Evolutionary conservation across 2,113 vertebrate genomes (phyloP).

Genomic region (Menidia beryllina): DNA sequence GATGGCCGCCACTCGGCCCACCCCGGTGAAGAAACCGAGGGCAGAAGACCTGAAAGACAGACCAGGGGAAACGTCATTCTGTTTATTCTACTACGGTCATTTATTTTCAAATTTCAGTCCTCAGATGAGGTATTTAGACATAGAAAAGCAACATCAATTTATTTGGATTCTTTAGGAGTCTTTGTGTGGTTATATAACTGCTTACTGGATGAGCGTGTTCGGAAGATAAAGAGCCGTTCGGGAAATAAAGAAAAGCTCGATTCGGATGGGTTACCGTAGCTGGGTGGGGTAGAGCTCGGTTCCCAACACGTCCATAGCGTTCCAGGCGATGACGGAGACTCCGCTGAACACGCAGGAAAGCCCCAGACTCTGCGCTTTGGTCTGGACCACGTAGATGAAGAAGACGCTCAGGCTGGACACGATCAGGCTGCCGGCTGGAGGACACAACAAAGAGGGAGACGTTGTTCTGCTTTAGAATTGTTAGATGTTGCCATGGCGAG

Average conservation of each 20-base stretch:
- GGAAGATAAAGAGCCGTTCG: too few relatives aligned
- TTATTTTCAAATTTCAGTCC: too few relatives aligned
- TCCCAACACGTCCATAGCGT: conserved; percentile 81
- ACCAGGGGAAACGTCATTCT: neutral
- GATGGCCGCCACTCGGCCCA: conserved; percentile 79
- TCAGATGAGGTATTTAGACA: too few relatives aligned
- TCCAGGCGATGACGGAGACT: conserved; percentile 82
- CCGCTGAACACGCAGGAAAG: conserved; percentile 82
- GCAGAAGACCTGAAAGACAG: conserved; percentile 77
- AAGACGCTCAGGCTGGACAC: conserved; percentile 80
- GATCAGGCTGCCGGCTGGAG: conserved; percentile 76
- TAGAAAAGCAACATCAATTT: too few relatives aligned
- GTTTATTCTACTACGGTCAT: neutral
- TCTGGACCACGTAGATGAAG: conserved; percentile 79
- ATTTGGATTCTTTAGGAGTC: too few relatives aligned
- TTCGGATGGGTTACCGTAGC: conserved; percentile 61
- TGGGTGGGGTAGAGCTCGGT: conserved; percentile 83
- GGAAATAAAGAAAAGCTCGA: too few relatives aligned
- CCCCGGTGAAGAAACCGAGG: conserved; percentile 82
- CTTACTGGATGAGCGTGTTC: too few relatives aligned
- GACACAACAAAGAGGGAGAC: neutral
- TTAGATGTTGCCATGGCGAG: neutral
- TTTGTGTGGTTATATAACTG: too few relatives aligned
- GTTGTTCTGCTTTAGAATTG: neutral
- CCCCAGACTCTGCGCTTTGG: conserved; percentile 77